Base-by-base conservation (phyloP, 2,113 vertebrate species). In the Misgurnus anguillicaudatus region DNA sequence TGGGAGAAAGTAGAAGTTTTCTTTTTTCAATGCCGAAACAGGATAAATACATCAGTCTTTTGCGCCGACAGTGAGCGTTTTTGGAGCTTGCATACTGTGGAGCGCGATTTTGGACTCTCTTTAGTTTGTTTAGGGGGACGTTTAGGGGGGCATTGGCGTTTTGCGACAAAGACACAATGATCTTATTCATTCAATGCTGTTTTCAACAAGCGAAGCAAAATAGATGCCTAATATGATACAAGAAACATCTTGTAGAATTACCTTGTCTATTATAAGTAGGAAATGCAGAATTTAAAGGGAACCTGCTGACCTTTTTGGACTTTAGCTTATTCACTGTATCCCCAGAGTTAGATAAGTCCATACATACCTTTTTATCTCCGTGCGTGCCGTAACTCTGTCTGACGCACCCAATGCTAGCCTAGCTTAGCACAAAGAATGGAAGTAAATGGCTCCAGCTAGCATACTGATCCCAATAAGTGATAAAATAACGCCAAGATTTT, bases 21-120 rank as follows among this genome's bases (percentile, higher is more conserved):
- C 90, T 86, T 89, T 87, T 88, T 88, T 87, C 87, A 88, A 89
- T 88, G 87, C 90, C 89, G 86, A 88, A 92, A 92, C 91, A 91
- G 88, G 90, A 92, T 92, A 91, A 91, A 92, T 92, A 91, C 91
- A 90, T 92, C 88, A 90, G 90, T 87, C 88, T 91, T 93, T 89
- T 86, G 53, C 84, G 87, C 82, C 7, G 82, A 85, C 84, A 81
- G 82, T 84, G 84, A 66, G 83, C 13, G 85, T 86, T 84, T 89
- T 80, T 80, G 87, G 83, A 84, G 86, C 86, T 82, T 82, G 86
- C 81, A 16, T 79, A 77, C 68, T 80, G 77, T 73, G 47, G 47
- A 65, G 73, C 7, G 47, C 55, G 31, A 69, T 79, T 79, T 53
- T 75, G 58, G n/a, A n/a, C n/a, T n/a, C n/a, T n/a, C n/a, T n/a